Evolutionary conservation across 2,797 vertebrate genomes (phyloP).

Genomic region (Microcaecilia unicolor): DNA sequence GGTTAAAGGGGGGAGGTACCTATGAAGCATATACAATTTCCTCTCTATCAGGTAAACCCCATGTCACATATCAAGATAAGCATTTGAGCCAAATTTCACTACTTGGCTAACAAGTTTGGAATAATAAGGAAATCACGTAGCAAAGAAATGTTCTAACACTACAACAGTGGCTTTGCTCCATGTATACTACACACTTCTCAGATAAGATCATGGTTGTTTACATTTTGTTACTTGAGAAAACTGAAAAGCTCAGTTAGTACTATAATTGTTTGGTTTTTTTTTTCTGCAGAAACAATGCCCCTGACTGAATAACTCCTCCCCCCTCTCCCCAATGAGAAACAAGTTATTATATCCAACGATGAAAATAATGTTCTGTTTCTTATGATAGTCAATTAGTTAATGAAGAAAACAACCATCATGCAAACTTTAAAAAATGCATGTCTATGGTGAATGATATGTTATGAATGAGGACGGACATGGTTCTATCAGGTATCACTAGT

Average conservation of each 20-base stretch:
- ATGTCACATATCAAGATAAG: conserved; percentile 24
- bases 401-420: conserved; percentile 26
- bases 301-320: too few relatives aligned
- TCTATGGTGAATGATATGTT: conserved; percentile 30
- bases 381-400: conserved; percentile 38
- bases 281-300: too few relatives aligned
- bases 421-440: conserved; percentile 10
- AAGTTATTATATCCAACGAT: conserved; percentile 8
- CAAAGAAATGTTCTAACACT: conserved; percentile 12
- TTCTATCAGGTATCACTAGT: conserved; percentile 31
- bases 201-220: not conserved
- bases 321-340: too few relatives aligned
- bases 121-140: conserved; percentile 45
- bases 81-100: conserved; percentile 24
- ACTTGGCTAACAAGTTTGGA: conserved; percentile 7
- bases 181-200: conserved; percentile 8
- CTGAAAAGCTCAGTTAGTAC: too few relatives aligned
- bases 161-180: not conserved
- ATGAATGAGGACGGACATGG: conserved; percentile 37
- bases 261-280: too few relatives aligned
- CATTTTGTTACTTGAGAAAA: too few relatives aligned
- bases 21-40: conserved; percentile 1
- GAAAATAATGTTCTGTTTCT: conserved; percentile 23
- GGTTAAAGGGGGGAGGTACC: conserved; percentile 3
- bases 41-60: conserved; percentile 10